Evolutionary conservation across 1,140 invertebrate species (phyloP), one percentile per base, ranked within the genome.

Genomic region (Zeugodacus cucurbitae): DNA sequence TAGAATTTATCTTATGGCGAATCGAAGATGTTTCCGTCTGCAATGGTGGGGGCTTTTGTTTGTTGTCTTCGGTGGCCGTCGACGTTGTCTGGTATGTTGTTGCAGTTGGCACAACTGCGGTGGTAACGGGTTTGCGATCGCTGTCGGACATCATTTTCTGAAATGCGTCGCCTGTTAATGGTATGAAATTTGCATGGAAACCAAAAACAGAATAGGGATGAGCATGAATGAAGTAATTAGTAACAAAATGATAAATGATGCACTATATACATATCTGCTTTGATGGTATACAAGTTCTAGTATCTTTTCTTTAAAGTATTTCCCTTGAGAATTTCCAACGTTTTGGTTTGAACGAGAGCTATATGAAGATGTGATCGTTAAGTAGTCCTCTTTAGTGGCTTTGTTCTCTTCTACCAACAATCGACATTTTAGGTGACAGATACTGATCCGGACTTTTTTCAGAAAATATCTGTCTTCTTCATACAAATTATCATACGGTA

Each of bases 161-260:
- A 93, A 93, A 93, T 91, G 91, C 92, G 92, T 92, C 92, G 90
- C 91, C 92, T 93, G 92, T 93, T 93, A 93, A 91, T 93, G 90
- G 90, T 59, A 86, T 89, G 48, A 78, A 34, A 44, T 89, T 87
- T 70, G 57, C 37, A 89, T 17, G 74, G 74, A 89, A 88, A 85
- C 64, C 88, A 87, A 87, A 87, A 82, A 82, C 74, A 82, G 48
- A 82, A 29, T 29, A 17, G 29, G 87, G 58, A 88, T 89, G 87
- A 88, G 14, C 34, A 70, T 88, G 87, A 88, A 64, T 87, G 88
- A 88, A 74, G 86, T 87, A 88, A 90, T 87, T 78, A 87, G 41
- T 86, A 74, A 58, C 54, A 64, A 87, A 88, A 32, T 82, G 74
- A 26, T 82, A 82, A 82, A 82, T 82, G 74, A 48, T 82, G 89